Conservation (phyloP, 2,113 vertebrate genomes). For the Shinisaurus crocodilurus region DNA sequence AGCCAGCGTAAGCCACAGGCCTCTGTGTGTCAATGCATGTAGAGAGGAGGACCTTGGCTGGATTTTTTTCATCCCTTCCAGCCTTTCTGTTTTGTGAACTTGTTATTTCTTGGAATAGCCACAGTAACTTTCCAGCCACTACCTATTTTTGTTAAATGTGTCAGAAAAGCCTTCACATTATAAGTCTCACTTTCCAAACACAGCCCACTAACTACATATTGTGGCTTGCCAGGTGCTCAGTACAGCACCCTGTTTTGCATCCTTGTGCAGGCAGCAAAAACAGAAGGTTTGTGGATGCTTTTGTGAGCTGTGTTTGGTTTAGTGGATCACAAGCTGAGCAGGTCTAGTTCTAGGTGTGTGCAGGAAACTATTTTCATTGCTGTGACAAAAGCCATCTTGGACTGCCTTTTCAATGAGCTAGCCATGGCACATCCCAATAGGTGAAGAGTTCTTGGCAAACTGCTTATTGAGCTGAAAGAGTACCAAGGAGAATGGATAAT, state of each 20-base stretch:
- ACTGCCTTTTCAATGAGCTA: background rate
- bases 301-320: background rate
- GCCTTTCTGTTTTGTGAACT: background rate
- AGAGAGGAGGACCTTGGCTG: background rate
- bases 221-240: background rate
- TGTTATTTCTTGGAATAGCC: background rate
- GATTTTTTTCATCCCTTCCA: background rate
- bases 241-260: background rate
- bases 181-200: background rate
- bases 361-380: too few species aligned
- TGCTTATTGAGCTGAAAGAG: too few species aligned
- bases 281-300: background rate
- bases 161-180: background rate
- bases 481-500: too few species aligned
- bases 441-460: background rate
- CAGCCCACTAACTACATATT: background rate
- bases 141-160: background rate
- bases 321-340: background rate
- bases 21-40: background rate
- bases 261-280: background rate
- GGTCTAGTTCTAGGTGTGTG: background rate
- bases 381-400: background rate
- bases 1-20: too few species aligned
- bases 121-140: background rate
- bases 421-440: too few species aligned